These are phyloP conservation scores for Aspidapion aeneum DNA, from an alignment of 2,888 invertebrate species.

Conservation along the genomic window DNA sequence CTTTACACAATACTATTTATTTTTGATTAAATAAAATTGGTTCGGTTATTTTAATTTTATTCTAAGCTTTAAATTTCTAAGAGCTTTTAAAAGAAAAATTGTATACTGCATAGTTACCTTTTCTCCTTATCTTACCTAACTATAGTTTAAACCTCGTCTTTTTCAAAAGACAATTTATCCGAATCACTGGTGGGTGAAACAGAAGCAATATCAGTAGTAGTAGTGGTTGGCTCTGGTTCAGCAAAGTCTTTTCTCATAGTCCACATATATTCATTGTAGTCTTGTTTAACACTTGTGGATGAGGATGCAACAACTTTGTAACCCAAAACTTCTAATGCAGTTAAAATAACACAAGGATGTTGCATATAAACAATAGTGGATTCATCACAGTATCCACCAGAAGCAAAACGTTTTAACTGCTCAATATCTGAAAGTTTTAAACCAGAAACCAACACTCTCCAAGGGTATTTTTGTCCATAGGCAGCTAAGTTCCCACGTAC, in stretches of 20 bases:
- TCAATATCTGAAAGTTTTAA: conserved; percentile 81
- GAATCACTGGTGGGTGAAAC: conserved; percentile 20
- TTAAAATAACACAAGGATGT: conserved; percentile 83
- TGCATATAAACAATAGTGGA: conserved; percentile 83
- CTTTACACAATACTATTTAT: too few relatives aligned
- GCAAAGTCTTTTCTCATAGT: conserved; percentile 88
- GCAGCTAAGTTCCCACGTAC: conserved; percentile 86
- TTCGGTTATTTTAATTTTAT: too few relatives aligned
- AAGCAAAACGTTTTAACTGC: conserved; percentile 77
- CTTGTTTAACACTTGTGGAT: conserved; percentile 80
- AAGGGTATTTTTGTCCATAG: conserved; percentile 82
- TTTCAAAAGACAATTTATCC: conserved; percentile 21
- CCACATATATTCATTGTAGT: conserved; percentile 91
- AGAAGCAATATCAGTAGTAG: conserved; percentile 12
- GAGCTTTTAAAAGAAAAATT: too few relatives aligned
- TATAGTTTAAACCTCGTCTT: conserved; percentile 16
- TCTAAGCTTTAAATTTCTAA: too few relatives aligned
- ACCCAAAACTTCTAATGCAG: conserved; percentile 82
- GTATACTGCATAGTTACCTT: too few relatives aligned
- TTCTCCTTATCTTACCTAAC: too few relatives aligned
- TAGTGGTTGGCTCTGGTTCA: conserved; percentile 71
- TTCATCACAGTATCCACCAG: conserved; percentile 80
- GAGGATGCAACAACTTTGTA: conserved; percentile 87
- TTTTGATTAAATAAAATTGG: too few relatives aligned
- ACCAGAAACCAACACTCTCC: conserved; percentile 84